Evolutionary conservation across 2,797 vertebrate species (phyloP), one percentile per base, ranked within the genome.

Genomic region (Aratinga solstitialis): DNA sequence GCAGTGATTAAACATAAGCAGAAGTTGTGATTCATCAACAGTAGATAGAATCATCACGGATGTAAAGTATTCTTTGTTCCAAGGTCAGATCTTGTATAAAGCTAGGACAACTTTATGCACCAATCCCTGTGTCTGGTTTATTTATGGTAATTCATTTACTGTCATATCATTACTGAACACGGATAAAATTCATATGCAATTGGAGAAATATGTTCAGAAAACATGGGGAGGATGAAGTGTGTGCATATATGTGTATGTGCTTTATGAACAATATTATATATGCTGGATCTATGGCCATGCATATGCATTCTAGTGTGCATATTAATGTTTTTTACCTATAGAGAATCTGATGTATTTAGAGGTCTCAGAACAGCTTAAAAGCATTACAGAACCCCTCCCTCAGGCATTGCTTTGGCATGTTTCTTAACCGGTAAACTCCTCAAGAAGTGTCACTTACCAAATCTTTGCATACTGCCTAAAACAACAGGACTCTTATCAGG

Each of bases 1-100:
- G 96, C 89, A 94, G 96, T 97, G 95, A 97, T 98, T 97, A 98
- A 97, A 97, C 95, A 95, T 96, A 97, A 97, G 94, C 89, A 94
- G 85, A 85, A 89, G 61, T 94, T 97, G 97, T 92, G 96, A 97
- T 98, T 97, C 95, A 98, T 98, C 96, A 97, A 95, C 53, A 18
- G 85, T 80, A 97, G 91, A 97, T 97, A 96, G 92, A 95, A 95
- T 97, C 95, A 94, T 96, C 95, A 96, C 13, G 56, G 84, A 97
- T 96, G 86, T 95, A 95, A 97, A 95, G 69, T 82, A 94, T 95
- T 87, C 62, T 74, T 87, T 82, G 69, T 96, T 89, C 87, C 97
- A 97, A 97, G 97, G 97, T 98, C 94, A 97, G 90, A 96, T 91
- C 71, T 89, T 34, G 58, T 95, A 93, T 87, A 71, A 90, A 97